Base-by-base conservation (phyloP, 2,888 invertebrate genomes). In the Malthinus seriepunctatus region DNA sequence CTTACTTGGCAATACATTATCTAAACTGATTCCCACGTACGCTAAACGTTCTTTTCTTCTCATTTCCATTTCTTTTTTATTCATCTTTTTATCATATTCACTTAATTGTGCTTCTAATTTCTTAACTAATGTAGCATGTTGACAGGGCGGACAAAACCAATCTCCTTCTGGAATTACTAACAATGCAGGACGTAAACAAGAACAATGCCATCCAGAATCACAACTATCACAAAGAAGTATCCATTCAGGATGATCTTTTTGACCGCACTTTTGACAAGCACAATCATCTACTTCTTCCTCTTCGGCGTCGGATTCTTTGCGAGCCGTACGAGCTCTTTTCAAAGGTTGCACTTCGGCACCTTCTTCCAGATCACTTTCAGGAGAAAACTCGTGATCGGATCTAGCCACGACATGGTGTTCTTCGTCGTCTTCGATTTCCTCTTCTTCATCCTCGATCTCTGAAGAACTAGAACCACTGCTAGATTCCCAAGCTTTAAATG, bases 61-160 rank as follows among this genome's bases (percentile, higher is more conserved):
- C 48, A 86, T 81, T 75, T 89, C 89, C 49, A 85, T 84, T 66
- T 87, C 84, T 63, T 88, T 85, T 44, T 80, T 84, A 59, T 85
- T 87, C 58, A 90, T 81, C 57, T 88, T 79, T 60, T 88, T 86
- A 72, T 97, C 94, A 66, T 88, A 89, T 51, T 90, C 90, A 55
- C 83, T 83, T 46, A 97, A 78, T 72, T 89, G 88, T 14, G 84
- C 84, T 72, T 90, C 88, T 47, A 98, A 79, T 12, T 88, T 87
- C 51, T 81, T 81, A 53, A 97, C 86, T 52, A 95, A 78, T 68
- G 81, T 81, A 34, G 92, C 93, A 79, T 98, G 98, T 78, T 95
- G 93, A 79, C 98, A 99, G 0, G 93, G 92, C 32, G 98, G 98
- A 78, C 99, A 99, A 80, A 87, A 95, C 99, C 98, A 99, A 78